Percentiles rank a stretch among this genome's conserved stretches.
phyloP scores from a whole-genome alignment of 2,113 vertebrate genomes.

The Hystrix brachyura region DNA sequence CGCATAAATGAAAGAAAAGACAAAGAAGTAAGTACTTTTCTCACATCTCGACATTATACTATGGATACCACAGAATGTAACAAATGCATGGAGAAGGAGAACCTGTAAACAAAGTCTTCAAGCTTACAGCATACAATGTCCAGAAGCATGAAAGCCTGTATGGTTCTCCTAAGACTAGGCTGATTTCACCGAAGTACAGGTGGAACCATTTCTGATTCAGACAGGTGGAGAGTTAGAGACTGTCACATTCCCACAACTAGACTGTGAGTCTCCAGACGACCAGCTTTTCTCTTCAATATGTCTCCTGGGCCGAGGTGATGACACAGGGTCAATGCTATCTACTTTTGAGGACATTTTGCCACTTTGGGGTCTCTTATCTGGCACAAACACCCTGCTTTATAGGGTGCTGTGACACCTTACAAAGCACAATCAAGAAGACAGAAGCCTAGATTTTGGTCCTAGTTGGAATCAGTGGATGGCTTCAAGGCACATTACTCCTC shows the following conservation, averaged over 20 bases:
- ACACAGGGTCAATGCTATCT: neutral
- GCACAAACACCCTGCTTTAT: neutral
- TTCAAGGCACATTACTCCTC: neutral
- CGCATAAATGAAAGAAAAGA: neutral
- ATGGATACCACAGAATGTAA: neutral
- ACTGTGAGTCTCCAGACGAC: neutral
- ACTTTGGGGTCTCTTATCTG: neutral
- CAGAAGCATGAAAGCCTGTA: neutral
- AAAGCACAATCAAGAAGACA: neutral
- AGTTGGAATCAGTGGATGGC: neutral
- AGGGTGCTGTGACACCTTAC: neutral
- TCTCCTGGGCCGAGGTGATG: neutral
- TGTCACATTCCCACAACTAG: neutral
- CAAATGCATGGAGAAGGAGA: neutral
- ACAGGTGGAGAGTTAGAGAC: neutral
- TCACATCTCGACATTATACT: neutral
- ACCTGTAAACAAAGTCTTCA: neutral
- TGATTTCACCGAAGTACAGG: neutral
- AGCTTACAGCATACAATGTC: neutral
- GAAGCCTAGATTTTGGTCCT: neutral
- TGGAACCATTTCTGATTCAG: conserved; percentile 33
- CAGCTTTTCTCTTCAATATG: neutral
- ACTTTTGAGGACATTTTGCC: neutral
- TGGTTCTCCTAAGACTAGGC: neutral
- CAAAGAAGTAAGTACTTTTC: neutral